Evolutionary conservation across 2,888 invertebrate species (phyloP).

Genomic region (Ashinkailepas kermadecensis): DNA sequence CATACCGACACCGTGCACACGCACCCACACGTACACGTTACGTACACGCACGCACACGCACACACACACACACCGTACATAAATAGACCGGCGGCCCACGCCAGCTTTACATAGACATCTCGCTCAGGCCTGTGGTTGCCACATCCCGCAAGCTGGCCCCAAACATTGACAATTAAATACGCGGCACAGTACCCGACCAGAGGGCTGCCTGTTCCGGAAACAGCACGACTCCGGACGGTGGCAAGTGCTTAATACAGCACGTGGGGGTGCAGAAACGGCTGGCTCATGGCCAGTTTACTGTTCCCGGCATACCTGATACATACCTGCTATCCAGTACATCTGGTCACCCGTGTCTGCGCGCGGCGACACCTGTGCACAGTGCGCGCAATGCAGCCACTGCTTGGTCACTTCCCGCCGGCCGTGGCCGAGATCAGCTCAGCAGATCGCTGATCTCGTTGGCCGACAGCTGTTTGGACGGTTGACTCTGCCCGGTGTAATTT

Average conservation of each 20-base stretch:
- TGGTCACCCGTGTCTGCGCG: neutral
- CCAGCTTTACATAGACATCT: no score
- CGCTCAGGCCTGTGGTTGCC: no score
- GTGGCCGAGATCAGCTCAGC: conserved; percentile 36
- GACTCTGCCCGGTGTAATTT: neutral
- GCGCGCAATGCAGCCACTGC: neutral
- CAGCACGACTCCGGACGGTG: neutral
- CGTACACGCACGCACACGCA: no score
- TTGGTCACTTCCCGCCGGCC: neutral
- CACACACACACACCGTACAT: no score
- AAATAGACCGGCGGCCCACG: no score
- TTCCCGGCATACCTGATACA: neutral
- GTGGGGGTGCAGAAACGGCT: neutral
- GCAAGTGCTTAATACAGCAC: neutral
- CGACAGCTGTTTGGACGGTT: conserved; percentile 38
- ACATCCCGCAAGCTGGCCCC: no score
- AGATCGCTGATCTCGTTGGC: conserved; percentile 41
- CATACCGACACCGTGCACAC: no score
- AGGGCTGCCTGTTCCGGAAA: neutral
- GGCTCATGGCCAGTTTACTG: no score
- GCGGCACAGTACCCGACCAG: no score
- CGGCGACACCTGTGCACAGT: neutral
- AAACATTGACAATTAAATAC: no score
- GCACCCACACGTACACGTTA: no score
- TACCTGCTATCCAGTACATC: neutral